Base-by-base conservation (phyloP, 2,888 invertebrate genomes). In the Lasioglossum vierecki region DNA sequence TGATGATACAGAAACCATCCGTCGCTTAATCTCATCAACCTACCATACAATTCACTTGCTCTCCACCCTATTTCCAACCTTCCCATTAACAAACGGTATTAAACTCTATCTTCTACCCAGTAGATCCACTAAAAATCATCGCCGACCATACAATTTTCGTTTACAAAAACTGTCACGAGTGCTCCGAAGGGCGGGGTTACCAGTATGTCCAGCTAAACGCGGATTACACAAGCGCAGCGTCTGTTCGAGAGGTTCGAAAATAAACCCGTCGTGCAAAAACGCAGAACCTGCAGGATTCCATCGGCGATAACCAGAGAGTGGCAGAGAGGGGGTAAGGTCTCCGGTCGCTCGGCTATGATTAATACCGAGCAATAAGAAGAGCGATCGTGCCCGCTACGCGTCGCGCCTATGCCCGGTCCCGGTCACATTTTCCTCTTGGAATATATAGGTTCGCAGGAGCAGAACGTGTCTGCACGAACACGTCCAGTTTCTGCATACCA, bases 401-500 rank as follows among this genome's bases (percentile, higher is more conserved):
- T 63, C 60, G 60, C 60, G 60, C 30, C 60, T 63, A 30, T 63
- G 60, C 26, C 60, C 30, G 30, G 26, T 30, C 68, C 30, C 30
- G 26, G 41, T 30, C 79, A 70, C 87, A 46, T 89, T 84, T 85
- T 53, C 74, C 68, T 18, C 66, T 39, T 39, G 39, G 4, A 72
- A 72, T 73, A 76, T 63, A 68, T 78, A 73, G 41, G 82, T 49
- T 22, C 49, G 41, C 15, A 68, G 39, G 11, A 15, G 74, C 53
- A 35, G 70, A 39, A n/a, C 35, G 66, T 75, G 57, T 83, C 57
- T 46, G 57, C 74, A 72, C 79, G 81, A 75, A 77, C 74, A 75
- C 77, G 77, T 83, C 80, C 75, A 41, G 76, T 80, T 79, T 84
- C 84, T 84, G 87, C 87, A 82, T 83, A 80, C 88, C 82, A 80